phyloP scores from a whole-genome alignment of 92 coral and sea anemone genomes.

The Hydrozoanthus gracilis region DNA sequence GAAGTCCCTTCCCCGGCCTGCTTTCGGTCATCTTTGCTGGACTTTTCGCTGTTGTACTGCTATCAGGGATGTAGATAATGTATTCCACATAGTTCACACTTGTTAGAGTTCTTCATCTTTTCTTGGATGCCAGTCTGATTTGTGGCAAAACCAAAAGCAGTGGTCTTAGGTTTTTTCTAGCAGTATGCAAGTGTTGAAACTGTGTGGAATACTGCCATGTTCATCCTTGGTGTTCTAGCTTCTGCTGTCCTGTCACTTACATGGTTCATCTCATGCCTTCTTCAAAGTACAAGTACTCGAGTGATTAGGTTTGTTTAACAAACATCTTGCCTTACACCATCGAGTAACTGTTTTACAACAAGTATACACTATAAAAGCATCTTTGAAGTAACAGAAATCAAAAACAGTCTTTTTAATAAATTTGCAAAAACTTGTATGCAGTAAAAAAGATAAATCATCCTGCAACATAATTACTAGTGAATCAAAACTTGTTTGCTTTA shows the following conservation, averaged over 20 bases:
- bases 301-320: constrained; percentile 52
- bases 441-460: neutral
- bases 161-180: neutral
- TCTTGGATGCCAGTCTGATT: neutral
- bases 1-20: constrained; percentile 66
- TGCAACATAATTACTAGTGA: neutral
- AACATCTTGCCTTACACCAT: constrained; percentile 61
- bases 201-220: constrained; percentile 13
- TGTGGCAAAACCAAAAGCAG: neutral
- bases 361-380: neutral
- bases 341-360: neutral
- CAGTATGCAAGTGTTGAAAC: neutral
- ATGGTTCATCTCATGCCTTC: constrained; percentile 84
- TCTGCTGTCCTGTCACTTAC: constrained; percentile 54
- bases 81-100: constrained; percentile 24
- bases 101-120: neutral
- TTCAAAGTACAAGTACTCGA: constrained; percentile 50
- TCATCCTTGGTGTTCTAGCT: constrained; percentile 48
- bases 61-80: constrained; percentile 35
- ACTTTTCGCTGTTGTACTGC: constrained; percentile 72
- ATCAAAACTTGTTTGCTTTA: constrained; percentile 27
- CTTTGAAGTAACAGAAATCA: neutral
- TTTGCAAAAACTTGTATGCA: neutral
- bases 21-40: constrained; percentile 59
- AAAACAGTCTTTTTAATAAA: neutral